Evolutionary conservation across 1,140 invertebrate genomes (phyloP), one percentile per base, ranked within the genome.

Genomic region (Pomacea maculata): DNA sequence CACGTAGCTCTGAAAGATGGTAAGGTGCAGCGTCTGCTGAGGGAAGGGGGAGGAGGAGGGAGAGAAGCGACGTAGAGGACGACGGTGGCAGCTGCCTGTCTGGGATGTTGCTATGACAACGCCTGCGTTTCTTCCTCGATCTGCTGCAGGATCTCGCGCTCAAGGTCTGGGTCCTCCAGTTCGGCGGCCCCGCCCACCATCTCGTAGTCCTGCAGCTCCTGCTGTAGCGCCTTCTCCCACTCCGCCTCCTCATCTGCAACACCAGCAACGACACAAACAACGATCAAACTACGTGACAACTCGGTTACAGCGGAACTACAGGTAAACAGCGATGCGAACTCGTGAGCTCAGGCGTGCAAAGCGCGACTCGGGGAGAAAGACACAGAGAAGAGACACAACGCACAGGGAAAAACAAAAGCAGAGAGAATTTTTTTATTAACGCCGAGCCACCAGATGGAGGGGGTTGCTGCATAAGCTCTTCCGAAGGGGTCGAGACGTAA

Each of bases 211-310:
- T 97, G 96, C 83, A 97, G 93, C 92, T 97, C 96, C 74, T 95
- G 95, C 91, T 97, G 96, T 88, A 97, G 92, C 92, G 97, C 96
- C 88, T 95, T 95, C 93, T 97, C 96, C 96, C 96, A 97, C 93
- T 77, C 80, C 64, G 57, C 64, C 21, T 81, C 80, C 45, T 25
- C 74, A 14, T 81, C 70, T 45, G 29, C 57, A 68, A 14, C 17
- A 17, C 52, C 61, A 45, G 55, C 73, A 64, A 65, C 61, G 65
- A n/a, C 54, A 52, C 11, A 2, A 7, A 34, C 68, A 25, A 10
- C 68, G 12, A 34, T 45, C 25, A 25, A n/a, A 12, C n/a, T 70
- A 34, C 45, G 68, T 70, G 68, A 4, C 64, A 17, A 17, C 64
- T n/a, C 64, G 64, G 17, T 65, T 17, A n/a, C 17, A n/a, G 64